Base-by-base conservation (phyloP, 2,888 invertebrate species). In the Drosophila gaucha region DNA sequence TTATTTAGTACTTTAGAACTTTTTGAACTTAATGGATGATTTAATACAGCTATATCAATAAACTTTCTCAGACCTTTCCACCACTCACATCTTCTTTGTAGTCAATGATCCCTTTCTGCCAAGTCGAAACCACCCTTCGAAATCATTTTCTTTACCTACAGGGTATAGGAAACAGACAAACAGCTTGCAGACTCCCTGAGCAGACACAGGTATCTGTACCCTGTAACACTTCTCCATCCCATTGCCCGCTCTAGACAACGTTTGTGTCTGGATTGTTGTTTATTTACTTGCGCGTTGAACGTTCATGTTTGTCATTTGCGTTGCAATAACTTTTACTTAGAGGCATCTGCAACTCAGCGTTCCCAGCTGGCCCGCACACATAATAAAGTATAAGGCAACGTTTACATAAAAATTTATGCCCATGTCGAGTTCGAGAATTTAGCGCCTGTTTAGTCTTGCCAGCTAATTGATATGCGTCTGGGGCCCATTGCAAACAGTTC, bases 301-400 rank as follows among this genome's bases (percentile, higher is more conserved):
- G 65, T 70, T 62, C 84, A 75, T 82, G 87, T 87, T 82, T 82
- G 82, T 82, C 82, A 82, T 82, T 82, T 65, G 75, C 75, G 75
- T 85, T 87, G 87, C 82, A 87, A 82, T 82, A 82, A 82, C 87
- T 82, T 82, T 72, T 70, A 67, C 72, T 75, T 59, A 41, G 62
- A 14, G 67, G 73, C 85, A 85, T 80, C 85, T 78, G 86, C 67
- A 69, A 55, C 67, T 62, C 74, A 12, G 18, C 30, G 52, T 60
- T 72, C 10, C 51, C 59, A 56, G 70, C 39, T 69, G 64, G 54
- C 50, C 28, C 24, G n/a, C 28, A 3, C 28, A 47, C 24, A 12
- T 5, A 14, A 14, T 30, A 20, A 14, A 39, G 14, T 14, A 36
- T 51, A 46, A 31, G 39, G 50, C 65, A 66, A 55, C 49, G 85